Evolutionary conservation across 2,113 vertebrate species (phyloP), one percentile per base, ranked within the genome.

Genomic region (Leptosomus discolor): DNA sequence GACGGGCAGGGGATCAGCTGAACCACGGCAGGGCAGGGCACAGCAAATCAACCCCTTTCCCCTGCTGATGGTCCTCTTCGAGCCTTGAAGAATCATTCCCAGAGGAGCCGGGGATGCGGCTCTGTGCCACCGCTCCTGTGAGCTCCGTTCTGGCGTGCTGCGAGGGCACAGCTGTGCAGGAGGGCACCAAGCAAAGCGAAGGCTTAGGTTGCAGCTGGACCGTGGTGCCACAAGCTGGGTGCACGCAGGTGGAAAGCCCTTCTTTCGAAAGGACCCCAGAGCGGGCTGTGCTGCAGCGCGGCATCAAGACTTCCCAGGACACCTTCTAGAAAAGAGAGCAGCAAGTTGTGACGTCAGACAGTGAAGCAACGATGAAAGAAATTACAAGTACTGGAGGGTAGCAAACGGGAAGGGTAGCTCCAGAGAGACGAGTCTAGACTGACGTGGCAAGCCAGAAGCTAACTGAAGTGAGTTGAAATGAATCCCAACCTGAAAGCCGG

Each of bases 1-100:
- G 30, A 18, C 30, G 75, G 56, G 17, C 70, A 88, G 51, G 53
- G 27, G 18, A 30, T 22, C 4, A 0, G 50, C 39, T 53, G 85
- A 57, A 21, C 45, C 2, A 1, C 3, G 24, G 15, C 36, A 58
- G 12, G 34, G 27, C 58, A 57, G 9, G 14, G 12, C 3, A 45
- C 20, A 46, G 67, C 61, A 91, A 41, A 69, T 41, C 32, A 58
- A 11, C 34, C 4, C 22, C 32, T 48, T 11, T 51, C 12, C 21
- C 15, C 41, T 65, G 57, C 30, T 0, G 0, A 3, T 13, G 51
- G 4, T 20, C 21, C 16, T 1, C 19, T 78, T 34, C 0, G 6
- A 51, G 45, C 58, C 58, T 29, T 32, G 45, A 51, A 65, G 41
- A 43, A 37, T 19, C 58, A 29, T 6, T 22, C 36, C 60, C 12